These are phyloP conservation scores for Pseudomyrmex concolor DNA, from an alignment of 1,140 invertebrate species.

Conservation along the genomic window DNA sequence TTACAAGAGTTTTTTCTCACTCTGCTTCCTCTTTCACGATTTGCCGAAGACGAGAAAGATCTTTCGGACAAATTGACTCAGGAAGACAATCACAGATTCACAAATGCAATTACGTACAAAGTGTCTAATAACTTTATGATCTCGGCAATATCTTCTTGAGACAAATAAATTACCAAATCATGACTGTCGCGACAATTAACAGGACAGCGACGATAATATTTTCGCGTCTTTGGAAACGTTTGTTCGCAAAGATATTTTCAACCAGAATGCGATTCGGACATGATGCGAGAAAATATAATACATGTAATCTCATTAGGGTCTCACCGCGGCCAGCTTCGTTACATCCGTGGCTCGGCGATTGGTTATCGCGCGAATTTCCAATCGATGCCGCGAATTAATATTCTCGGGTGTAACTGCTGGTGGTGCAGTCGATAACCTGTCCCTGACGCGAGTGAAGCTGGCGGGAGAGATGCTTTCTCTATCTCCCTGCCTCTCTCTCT, in stretches of 20 bases:
- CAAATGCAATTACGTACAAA: neutral
- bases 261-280: neutral
- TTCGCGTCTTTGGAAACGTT: too few species aligned
- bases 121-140: neutral
- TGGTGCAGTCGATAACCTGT: slow-evolving; percentile 77
- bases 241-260: too few species aligned
- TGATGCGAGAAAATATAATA: slow-evolving; percentile 13
- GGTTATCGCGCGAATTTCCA: slow-evolving; percentile 69
- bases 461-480: slow-evolving; percentile 32
- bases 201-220: too few species aligned
- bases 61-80: neutral
- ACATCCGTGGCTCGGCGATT: slow-evolving; percentile 40
- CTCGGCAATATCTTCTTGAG: too few species aligned
- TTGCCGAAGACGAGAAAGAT: neutral
- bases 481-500: neutral
- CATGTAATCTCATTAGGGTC: slow-evolving; percentile 18
- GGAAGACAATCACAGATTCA: too few species aligned
- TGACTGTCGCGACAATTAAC: too few species aligned
- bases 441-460: slow-evolving; percentile 69
- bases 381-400: slow-evolving; percentile 73
- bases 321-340: slow-evolving; percentile 29
- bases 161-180: too few species aligned
- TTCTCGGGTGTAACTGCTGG: slow-evolving; percentile 60
- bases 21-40: neutral
- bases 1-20: neutral